phyloP scores from a whole-genome alignment of 2,888 invertebrate genomes.

The Drosophila diplacantha region DNA sequence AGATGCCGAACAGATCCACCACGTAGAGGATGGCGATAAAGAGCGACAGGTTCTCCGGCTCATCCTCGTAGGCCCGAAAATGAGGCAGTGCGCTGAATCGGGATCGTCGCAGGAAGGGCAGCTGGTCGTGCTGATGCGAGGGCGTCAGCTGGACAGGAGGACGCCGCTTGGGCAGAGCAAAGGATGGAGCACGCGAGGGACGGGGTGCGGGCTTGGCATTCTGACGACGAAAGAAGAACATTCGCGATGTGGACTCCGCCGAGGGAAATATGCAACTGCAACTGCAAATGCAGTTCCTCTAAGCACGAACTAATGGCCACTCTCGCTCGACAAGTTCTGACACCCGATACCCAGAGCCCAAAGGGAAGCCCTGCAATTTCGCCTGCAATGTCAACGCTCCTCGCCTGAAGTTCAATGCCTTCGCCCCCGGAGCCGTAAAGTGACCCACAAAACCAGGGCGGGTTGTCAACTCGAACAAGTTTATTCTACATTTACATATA shows the following conservation, averaged over 20 bases:
- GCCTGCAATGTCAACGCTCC: constrained; percentile 63
- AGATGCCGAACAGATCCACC: constrained; percentile 89
- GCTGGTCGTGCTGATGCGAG: constrained; percentile 72
- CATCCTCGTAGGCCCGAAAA: constrained; percentile 65
- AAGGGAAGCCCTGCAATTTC: constrained; percentile 51
- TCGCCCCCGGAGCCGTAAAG: constrained; percentile 6
- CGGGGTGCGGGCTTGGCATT: constrained; percentile 55
- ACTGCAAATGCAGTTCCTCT: constrained; percentile 19
- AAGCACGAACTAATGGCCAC: constrained; percentile 40
- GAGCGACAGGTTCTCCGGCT: constrained; percentile 80
- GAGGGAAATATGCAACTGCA: constrained; percentile 17
- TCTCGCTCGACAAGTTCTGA: constrained; percentile 51
- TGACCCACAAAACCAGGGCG: constrained; percentile 45
- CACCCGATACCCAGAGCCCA: constrained; percentile 32
- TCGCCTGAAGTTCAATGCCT: constrained; percentile 60
- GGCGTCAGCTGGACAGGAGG: constrained; percentile 56
- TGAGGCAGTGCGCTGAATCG: constrained; percentile 76
- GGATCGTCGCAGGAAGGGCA: constrained; percentile 73
- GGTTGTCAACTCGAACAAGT: constrained; percentile 8
- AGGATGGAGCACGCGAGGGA: constrained; percentile 61
- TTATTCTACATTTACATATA: constrained; percentile 28
- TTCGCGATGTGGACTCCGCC: constrained; percentile 26
- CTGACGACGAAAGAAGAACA: constrained; percentile 63
- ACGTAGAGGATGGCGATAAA: constrained; percentile 86
- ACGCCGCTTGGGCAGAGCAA: constrained; percentile 57